Conservation (phyloP, 2,888 invertebrate genomes). For the Pimpla rufipes region DNA sequence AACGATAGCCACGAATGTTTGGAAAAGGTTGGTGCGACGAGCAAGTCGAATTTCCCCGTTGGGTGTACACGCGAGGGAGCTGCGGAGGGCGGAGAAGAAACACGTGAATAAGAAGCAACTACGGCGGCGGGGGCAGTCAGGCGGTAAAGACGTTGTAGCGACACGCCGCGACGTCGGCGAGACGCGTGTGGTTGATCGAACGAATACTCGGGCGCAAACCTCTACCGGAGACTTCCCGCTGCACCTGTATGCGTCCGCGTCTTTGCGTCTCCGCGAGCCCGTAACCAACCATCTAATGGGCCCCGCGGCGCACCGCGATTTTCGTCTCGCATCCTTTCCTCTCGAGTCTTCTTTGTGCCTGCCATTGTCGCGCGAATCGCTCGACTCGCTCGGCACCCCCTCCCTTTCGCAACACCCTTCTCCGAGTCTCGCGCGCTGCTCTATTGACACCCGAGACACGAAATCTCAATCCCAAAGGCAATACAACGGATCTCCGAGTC, state of each 20-base stretch:
- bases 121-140: background rate
- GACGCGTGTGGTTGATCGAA: constrained; percentile 42
- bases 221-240: constrained; percentile 79
- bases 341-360: constrained; percentile 61
- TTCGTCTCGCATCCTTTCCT: constrained; percentile 71
- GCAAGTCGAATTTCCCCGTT: too few relatives aligned
- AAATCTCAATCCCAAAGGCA: too few relatives aligned
- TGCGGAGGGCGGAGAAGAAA: background rate
- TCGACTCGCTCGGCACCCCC: too few relatives aligned
- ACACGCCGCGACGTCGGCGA: background rate
- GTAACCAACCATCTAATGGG: constrained; percentile 76
- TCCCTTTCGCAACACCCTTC: too few relatives aligned
- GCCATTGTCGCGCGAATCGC: background rate
- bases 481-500: too few relatives aligned
- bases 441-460: too few relatives aligned
- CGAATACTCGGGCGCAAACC: constrained; percentile 62
- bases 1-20: too few relatives aligned
- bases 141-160: constrained; percentile 16
- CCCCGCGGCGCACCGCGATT: constrained; percentile 67
- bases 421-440: too few relatives aligned
- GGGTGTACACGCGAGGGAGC: too few relatives aligned
- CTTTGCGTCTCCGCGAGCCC: constrained; percentile 68
- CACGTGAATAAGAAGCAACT: constrained; percentile 11
- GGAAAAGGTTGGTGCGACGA: too few relatives aligned
- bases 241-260: constrained; percentile 76